Base-by-base conservation (phyloP, 2,113 vertebrate genomes). In the Ceyx melanurus region DNA sequence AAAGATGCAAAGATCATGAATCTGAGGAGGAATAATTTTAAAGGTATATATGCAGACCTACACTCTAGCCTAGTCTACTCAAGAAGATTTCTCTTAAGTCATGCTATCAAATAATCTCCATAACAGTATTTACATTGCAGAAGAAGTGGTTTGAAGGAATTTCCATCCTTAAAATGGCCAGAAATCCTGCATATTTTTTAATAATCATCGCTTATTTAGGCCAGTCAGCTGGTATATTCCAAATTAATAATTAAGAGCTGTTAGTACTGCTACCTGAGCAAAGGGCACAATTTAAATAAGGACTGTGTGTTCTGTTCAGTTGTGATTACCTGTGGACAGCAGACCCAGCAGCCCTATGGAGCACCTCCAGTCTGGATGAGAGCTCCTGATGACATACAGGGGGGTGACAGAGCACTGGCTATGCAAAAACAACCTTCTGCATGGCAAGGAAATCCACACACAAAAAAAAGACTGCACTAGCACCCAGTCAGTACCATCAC, bases 101-200 rank as follows among this genome's bases (percentile, higher is more conserved):
- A 61, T 11, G 6, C 66, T 90, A 70, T 88, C 46, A 82, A 90
- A 58, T 23, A 74, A 78, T 16, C 19, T 92, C 43, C 46, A 90
- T 17, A 80, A 58, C 10, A 86, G 22, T 66, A 66, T 42, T 62
- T 71, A 28, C 3, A 0, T 2, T 80, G n/a, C 61, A 79, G 25
- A 73, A 74, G 20, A 40, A 86, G 11, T 7, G 5, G 26, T 62
- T 86, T 19, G 62, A 71, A 33, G 8, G 7, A 54, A 93, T 67
- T 72, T 56, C 68, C 26, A 62, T 10, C 40, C 23, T 48, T 8
- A 77, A 58, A 66, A 74, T 0, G 43, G 29, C 23, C 51, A 81
- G 31, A 74, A 58, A 46, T 48, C 11, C 29, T 56, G 0, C 1
- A 1, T 51, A 8, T 51, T 26, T 20, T 48, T 57, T 11, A 58